Conservation (phyloP, 2,797 vertebrate genomes). For the Dendrocincla fuliginosa region DNA sequence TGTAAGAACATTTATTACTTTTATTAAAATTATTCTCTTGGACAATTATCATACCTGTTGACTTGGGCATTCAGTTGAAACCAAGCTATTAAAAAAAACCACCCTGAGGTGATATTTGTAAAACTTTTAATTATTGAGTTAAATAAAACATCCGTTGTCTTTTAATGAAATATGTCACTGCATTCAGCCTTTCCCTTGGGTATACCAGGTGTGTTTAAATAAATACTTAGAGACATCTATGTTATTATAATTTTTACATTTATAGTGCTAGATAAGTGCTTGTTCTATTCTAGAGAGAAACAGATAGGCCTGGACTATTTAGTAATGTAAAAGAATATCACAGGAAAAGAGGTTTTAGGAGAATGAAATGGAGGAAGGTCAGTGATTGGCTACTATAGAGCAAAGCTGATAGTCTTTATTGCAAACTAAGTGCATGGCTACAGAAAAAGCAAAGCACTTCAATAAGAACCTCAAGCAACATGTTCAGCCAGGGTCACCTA, state of each 20-base stretch:
- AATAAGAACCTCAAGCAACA: background rate
- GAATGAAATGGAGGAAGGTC: background rate
- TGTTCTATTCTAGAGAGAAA: constrained; percentile 8
- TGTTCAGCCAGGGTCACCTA: background rate
- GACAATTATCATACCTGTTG: constrained; percentile 17
- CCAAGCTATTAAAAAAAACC: background rate
- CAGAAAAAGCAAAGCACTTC: background rate
- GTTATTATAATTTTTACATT: constrained; percentile 33
- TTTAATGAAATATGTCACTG: constrained; percentile 36
- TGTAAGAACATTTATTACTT: constrained; percentile 22
- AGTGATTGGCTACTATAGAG: background rate
- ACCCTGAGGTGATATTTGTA: constrained; percentile 28
- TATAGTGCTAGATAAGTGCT: background rate
- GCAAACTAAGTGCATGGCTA: background rate
- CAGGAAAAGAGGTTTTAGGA: background rate
- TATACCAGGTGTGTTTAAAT: background rate
- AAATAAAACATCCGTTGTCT: constrained; percentile 63
- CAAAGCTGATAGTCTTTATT: background rate
- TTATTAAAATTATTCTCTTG: constrained; percentile 54
- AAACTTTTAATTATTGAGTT: constrained; percentile 60
- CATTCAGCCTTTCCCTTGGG: constrained; percentile 13
- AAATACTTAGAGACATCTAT: constrained; percentile 4
- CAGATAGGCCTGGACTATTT: background rate
- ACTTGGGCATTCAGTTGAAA: constrained; percentile 39
- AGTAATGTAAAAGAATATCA: constrained; percentile 16